phyloP scores from a whole-genome alignment of 2,888 invertebrate genomes.

The Campaea margaritaria region DNA sequence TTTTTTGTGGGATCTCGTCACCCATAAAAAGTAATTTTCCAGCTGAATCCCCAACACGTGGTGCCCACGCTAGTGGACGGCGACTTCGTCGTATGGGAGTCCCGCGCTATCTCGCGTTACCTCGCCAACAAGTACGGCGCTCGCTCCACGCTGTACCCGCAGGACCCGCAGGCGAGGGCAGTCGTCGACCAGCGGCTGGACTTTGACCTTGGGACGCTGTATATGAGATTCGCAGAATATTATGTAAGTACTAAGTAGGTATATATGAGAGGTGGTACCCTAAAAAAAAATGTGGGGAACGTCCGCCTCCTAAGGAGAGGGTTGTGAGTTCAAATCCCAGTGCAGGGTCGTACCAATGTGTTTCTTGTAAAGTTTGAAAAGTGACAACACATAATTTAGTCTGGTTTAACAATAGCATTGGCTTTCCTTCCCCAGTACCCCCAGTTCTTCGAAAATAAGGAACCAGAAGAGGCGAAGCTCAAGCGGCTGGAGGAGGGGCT shows the following conservation, averaged over 20 bases:
- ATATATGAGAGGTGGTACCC: not conserved
- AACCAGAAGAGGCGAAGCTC: conserved; percentile 84
- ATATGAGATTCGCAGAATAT: conserved; percentile 86
- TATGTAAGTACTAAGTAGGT: conserved; percentile 82
- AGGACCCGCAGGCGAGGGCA: conserved; percentile 89
- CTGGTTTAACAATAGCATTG: no score
- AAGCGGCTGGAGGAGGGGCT: conserved; percentile 87
- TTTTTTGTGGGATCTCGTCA: not conserved
- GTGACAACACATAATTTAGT: no score
- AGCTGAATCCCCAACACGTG: conserved; percentile 93
- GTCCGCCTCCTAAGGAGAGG: no score
- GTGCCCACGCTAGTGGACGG: conserved; percentile 93
- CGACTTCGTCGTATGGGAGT: conserved; percentile 92
- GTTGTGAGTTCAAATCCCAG: no score
- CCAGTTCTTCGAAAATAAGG: conserved; percentile 79
- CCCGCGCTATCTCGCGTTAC: conserved; percentile 91
- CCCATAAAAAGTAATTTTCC: conserved; percentile 48
- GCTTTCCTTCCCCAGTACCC: conserved; percentile 74
- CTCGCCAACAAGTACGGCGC: conserved; percentile 91
- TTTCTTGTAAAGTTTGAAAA: no score
- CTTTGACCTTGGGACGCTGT: conserved; percentile 91
- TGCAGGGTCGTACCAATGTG: no score
- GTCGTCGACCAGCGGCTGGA: conserved; percentile 90
- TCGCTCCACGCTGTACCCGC: conserved; percentile 89
- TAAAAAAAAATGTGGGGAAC: not conserved